phyloP scores from a whole-genome alignment of 2,113 vertebrate species.

The Pogonocichla stellata region DNA sequence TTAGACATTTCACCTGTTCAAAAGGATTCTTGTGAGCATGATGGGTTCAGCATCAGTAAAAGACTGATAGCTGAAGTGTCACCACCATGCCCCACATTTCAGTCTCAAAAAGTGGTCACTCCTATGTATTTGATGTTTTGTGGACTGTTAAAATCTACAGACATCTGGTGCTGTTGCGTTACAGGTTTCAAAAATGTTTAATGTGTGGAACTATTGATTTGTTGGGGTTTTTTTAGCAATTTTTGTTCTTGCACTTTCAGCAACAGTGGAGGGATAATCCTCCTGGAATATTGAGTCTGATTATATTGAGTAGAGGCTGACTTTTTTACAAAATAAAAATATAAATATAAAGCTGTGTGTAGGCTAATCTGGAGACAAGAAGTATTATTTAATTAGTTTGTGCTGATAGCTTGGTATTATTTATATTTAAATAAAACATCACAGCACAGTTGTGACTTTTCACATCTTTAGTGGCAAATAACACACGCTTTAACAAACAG shows the following conservation, averaged over 20 bases:
- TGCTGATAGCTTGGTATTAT: not conserved
- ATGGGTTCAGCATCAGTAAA: not conserved
- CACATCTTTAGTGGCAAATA: constrained; percentile 13
- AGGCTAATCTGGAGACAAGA: not conserved
- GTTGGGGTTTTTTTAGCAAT: not conserved
- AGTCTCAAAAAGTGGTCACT: not conserved
- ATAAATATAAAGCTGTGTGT: not conserved
- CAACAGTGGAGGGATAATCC: not conserved
- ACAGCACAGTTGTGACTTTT: constrained; percentile 4
- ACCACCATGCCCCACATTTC: not conserved
- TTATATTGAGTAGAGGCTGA: not conserved
- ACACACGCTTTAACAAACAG: not conserved
- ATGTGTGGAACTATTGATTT: not conserved
- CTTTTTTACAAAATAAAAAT: not conserved
- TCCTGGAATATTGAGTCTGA: not conserved
- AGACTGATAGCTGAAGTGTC: not conserved
- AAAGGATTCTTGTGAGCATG: not conserved
- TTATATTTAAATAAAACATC: constrained; percentile 41
- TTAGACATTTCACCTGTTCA: not conserved
- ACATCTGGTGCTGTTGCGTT: not conserved
- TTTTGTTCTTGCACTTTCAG: not conserved
- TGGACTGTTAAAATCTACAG: not conserved
- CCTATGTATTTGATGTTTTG: not conserved
- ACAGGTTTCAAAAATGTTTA: not conserved
- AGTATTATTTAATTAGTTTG: constrained; percentile 20